A percentile compares a stretch with the other conserved stretches of the same genome.
phyloP scores from a whole-genome alignment of 2,113 vertebrate genomes.

The Nycticorax nycticorax region DNA sequence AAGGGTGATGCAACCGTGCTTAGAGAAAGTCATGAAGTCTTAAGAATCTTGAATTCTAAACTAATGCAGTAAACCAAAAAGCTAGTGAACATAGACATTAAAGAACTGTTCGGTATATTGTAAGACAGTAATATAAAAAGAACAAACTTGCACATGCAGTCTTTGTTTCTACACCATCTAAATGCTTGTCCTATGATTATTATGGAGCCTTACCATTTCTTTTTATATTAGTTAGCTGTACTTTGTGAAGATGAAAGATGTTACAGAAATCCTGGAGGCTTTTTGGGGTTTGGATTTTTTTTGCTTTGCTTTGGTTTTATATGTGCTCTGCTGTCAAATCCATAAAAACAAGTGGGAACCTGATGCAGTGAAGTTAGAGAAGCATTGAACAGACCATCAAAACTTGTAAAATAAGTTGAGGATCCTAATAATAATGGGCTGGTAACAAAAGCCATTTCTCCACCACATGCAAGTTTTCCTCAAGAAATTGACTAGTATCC shows the following conservation, averaged over 20 bases:
- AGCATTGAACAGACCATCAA: neutral
- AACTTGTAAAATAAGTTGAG: neutral
- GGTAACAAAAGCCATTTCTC: neutral
- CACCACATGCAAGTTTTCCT: neutral
- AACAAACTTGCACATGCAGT: neutral
- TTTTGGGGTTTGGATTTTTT: neutral
- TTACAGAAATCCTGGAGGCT: neutral
- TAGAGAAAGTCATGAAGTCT: neutral
- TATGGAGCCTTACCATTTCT: neutral
- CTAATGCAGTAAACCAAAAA: neutral
- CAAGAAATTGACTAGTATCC: neutral
- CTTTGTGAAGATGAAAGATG: neutral
- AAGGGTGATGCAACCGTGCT: fast-evolving
- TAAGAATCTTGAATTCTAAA: neutral
- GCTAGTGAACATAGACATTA: neutral
- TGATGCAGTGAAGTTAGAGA: neutral
- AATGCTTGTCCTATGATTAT: neutral
- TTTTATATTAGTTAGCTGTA: neutral
- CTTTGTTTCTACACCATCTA: neutral
- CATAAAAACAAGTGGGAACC: neutral
- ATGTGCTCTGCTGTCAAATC: neutral
- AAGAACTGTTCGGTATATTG: neutral
- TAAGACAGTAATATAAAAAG: neutral
- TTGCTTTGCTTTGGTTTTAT: fast-evolving
- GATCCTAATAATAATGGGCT: neutral